These are phyloP conservation scores for Catharus minimus DNA, from an alignment of 2,113 vertebrate genomes.

Conservation along the genomic window DNA sequence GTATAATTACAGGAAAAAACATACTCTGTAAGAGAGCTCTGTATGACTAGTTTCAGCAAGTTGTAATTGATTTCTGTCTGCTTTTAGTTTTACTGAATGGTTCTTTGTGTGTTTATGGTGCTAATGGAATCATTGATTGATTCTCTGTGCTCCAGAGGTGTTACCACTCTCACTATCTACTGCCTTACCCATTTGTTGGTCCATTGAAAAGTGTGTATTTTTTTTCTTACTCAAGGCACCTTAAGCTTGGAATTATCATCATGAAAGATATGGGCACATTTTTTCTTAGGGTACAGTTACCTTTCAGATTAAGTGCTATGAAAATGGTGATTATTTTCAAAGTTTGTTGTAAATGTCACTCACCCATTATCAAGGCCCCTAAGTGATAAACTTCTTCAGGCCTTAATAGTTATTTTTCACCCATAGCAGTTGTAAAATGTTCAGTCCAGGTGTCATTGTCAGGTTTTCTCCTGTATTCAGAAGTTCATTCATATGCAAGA, in stretches of 20 bases:
- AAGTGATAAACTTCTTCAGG: neutral
- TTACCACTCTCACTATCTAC: fast-evolving
- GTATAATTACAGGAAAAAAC: neutral
- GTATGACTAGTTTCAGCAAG: neutral
- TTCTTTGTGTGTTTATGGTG: neutral
- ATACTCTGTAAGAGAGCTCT: neutral
- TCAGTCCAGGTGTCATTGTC: neutral
- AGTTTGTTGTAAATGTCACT: neutral
- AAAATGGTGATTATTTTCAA: neutral
- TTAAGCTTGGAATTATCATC: neutral
- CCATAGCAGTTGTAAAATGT: neutral
- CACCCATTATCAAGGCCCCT: neutral
- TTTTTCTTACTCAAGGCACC: neutral
- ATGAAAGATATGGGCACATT: neutral
- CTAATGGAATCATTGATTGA: neutral
- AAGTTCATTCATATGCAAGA: neutral
- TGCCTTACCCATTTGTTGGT: neutral
- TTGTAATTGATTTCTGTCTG: neutral
- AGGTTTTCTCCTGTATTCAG: neutral
- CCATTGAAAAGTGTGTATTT: neutral
- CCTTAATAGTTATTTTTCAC: neutral
- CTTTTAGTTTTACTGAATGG: neutral
- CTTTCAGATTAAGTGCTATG: neutral
- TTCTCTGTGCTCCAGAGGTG: neutral
- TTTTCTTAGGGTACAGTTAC: neutral